phyloP scores from a whole-genome alignment of 2,797 vertebrate species.

The Pangasius mekongensis region DNA sequence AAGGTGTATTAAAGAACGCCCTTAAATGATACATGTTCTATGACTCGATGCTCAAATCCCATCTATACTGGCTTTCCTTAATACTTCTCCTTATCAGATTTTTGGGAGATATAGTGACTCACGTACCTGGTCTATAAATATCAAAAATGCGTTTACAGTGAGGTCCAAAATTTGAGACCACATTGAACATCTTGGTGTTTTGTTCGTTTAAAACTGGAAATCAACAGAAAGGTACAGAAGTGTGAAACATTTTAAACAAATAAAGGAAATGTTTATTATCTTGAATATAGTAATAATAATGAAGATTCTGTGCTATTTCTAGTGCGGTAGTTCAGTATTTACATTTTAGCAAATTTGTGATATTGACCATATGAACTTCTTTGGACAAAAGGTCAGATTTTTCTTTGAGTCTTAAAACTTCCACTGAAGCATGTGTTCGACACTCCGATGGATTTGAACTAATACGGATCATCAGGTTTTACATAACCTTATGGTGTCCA shows the following conservation, averaged over 20 bases:
- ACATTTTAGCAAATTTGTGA: background rate
- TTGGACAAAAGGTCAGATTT: background rate
- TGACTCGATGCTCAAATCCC: constrained; percentile 25
- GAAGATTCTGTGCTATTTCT: background rate
- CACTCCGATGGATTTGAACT: background rate
- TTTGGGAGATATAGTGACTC: constrained; percentile 2
- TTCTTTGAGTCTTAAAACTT: background rate
- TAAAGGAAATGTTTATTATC: background rate
- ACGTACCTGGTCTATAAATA: background rate
- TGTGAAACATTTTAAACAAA: background rate
- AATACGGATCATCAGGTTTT: background rate
- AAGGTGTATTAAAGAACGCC: constrained; percentile 1
- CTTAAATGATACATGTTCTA: constrained; percentile 23
- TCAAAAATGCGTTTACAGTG: background rate
- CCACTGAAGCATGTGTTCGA: background rate
- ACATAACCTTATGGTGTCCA: background rate
- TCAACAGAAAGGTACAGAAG: background rate
- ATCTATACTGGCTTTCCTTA: constrained; percentile 7
- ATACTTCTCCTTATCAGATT: constrained; percentile 34
- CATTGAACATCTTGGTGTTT: background rate
- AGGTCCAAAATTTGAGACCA: background rate
- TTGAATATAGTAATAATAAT: background rate
- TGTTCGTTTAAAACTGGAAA: background rate
- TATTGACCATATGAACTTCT: background rate
- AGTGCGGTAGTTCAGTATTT: background rate